Conservation (phyloP, 2,113 vertebrate genomes). For the Pteropus alecto region DNA sequence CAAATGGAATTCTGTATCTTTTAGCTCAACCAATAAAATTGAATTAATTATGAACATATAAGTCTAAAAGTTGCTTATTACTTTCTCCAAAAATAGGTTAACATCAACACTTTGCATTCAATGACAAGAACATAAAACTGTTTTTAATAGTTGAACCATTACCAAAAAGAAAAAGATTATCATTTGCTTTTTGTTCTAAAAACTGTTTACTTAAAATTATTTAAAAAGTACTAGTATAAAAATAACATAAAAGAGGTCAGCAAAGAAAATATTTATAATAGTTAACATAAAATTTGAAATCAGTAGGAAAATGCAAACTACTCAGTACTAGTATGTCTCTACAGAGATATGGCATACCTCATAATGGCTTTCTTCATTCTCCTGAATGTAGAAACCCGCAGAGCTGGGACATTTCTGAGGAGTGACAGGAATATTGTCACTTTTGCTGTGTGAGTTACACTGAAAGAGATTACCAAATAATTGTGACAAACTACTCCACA, state of each 20-base stretch:
- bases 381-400: conserved; percentile 79
- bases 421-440: conserved; percentile 82
- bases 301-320: conserved; percentile 63
- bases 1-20: neutral
- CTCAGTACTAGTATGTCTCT: conserved; percentile 69
- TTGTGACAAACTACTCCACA: conserved; percentile 76
- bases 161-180: neutral
- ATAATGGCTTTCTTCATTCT: conserved; percentile 80
- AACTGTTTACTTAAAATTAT: neutral
- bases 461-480: conserved; percentile 82
- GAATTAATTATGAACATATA: neutral
- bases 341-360: conserved; percentile 75
- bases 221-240: neutral
- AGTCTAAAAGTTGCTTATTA: neutral
- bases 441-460: conserved; percentile 79
- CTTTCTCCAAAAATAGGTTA: neutral
- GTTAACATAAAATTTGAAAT: neutral
- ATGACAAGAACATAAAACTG: neutral
- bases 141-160: neutral
- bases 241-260: neutral
- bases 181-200: neutral
- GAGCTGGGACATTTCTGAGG: conserved; percentile 76
- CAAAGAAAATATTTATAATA: conserved; percentile 57
- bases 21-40: conserved; percentile 14
- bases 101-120: neutral